Percentiles rank a stretch among this genome's conserved stretches.
phyloP scores from a whole-genome alignment of 2,888 invertebrate species.

The Cyclophora punctaria region DNA sequence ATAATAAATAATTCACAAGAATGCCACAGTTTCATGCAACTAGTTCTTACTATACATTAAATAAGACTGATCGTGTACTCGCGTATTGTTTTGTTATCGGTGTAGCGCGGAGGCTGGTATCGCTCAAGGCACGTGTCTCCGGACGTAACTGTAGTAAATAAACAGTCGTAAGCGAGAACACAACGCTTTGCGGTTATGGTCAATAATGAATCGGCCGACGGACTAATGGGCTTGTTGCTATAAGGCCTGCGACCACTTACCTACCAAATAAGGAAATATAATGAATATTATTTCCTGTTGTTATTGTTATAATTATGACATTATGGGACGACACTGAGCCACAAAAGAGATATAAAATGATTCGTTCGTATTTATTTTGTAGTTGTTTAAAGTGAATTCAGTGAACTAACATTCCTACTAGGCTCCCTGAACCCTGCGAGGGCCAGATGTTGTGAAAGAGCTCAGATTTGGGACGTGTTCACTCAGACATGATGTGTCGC shows the following conservation, averaged over 20 bases:
- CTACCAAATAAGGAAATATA: not conserved
- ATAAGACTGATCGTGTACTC: constrained; percentile 18
- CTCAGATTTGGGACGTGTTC: too few species aligned
- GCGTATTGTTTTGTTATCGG: constrained; percentile 32
- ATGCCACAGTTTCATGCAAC: constrained; percentile 1
- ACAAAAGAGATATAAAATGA: too few species aligned
- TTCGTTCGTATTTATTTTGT: too few species aligned
- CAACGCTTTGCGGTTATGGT: constrained; percentile 5
- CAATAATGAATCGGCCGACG: constrained; percentile 7
- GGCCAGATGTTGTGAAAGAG: too few species aligned
- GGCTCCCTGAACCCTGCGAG: too few species aligned
- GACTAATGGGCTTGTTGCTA: too few species aligned
- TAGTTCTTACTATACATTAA: constrained; percentile 14
- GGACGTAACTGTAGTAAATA: constrained; percentile 40
- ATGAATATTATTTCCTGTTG: not conserved
- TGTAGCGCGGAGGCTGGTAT: constrained; percentile 24
- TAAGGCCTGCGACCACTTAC: not conserved
- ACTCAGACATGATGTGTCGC: too few species aligned
- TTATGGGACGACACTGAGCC: too few species aligned
- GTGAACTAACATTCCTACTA: too few species aligned
- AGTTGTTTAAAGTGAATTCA: too few species aligned
- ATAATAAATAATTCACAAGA: constrained; percentile 14
- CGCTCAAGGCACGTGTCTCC: constrained; percentile 37
- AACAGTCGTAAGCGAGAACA: constrained; percentile 28
- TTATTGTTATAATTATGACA: not conserved